Evolutionary conservation across 2,888 invertebrate genomes (phyloP), one percentile per base, ranked within the genome.

Genomic region (Tanytarsus gracilentus): DNA sequence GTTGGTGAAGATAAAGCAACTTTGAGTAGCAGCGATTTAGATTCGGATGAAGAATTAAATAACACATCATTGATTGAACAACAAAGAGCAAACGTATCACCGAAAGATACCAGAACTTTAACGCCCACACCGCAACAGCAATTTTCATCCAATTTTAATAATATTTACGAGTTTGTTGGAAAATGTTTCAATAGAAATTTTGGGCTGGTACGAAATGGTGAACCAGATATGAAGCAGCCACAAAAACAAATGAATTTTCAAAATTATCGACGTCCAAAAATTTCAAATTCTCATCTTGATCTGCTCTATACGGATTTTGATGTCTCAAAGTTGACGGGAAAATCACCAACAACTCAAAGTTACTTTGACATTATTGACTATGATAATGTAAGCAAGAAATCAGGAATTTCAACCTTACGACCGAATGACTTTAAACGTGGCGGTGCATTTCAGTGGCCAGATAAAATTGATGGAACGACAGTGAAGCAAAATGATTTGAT

Each of bases 291-390:
- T n/a, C 49, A 60, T 26, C 36, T 60, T n/a, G 50, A 50, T 60
- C 26, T 60, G 1, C 48, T 60, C 3, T 65, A 58, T 63, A 64
- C 62, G 52, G 74, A 75, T 63, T 75, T 75, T 56, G 75, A 75
- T 63, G 71, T 75, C 2, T 70, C 70, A 50, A 72, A 75, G 51
- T 66, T 75, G 25, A 75, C 75, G 2, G 75, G 75, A 18, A 75
- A 75, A 65, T 75, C 74, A 66, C 75, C 75, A 52, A 74, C 74
- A 9, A 65, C 64, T 27, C 65, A 66, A 23, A 64, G 62, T 55
- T 65, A 64, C 44, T 64, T 64, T 23, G 60, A 60, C n/a, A 60
- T 60, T 8, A 25, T 60, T 26, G 50, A 60, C 11, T 50, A 60
- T 48, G 25, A 33, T 5, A 50, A 36, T 9, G n/a, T 50, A 18